Conservation (phyloP, 2,888 invertebrate genomes). For the Geophilus truncorum region DNA sequence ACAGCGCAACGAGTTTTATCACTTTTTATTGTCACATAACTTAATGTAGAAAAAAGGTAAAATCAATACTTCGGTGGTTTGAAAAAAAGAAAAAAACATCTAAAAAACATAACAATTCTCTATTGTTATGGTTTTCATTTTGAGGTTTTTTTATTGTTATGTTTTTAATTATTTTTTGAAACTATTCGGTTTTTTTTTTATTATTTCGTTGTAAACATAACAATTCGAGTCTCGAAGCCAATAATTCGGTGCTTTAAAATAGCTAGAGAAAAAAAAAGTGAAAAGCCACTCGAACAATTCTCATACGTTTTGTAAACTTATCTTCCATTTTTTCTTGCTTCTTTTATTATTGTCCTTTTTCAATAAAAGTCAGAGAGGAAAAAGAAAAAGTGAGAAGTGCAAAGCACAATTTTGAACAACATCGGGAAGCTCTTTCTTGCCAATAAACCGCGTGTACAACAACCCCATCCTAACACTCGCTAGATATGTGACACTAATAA, state of each 20-base stretch:
- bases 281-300: too few relatives aligned
- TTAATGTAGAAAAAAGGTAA: too few relatives aligned
- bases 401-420: conserved; percentile 1
- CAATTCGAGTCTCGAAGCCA: too few relatives aligned
- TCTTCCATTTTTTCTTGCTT: not conserved
- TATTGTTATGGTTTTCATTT: too few relatives aligned
- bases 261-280: too few relatives aligned
- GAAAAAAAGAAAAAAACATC: not conserved
- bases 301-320: not conserved
- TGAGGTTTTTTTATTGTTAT: too few relatives aligned
- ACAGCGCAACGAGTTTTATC: not conserved
- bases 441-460: not conserved
- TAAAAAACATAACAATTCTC: too few relatives aligned
- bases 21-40: not conserved
- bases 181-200: too few relatives aligned
- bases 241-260: too few relatives aligned
- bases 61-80: not conserved
- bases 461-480: not conserved
- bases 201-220: too few relatives aligned
- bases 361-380: not conserved
- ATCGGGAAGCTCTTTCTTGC: not conserved
- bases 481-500: conserved; percentile 11
- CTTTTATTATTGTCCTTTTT: not conserved
- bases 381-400: not conserved
- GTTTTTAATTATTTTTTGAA: too few relatives aligned